These are phyloP conservation scores for Boleophthalmus pectinirostris DNA, from an alignment of 2,113 vertebrate species.

Conservation along the genomic window DNA sequence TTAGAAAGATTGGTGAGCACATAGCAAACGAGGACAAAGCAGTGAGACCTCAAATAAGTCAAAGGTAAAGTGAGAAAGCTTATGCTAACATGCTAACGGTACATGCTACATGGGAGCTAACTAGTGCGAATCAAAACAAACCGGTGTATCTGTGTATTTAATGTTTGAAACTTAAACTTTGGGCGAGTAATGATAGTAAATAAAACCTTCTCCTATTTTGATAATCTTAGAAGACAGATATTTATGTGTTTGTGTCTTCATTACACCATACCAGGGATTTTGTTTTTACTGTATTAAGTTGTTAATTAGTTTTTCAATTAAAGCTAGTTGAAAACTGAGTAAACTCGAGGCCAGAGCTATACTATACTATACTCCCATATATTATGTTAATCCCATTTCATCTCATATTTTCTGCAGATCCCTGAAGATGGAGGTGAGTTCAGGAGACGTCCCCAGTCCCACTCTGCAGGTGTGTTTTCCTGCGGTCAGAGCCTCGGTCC, in stretches of 20 bases:
- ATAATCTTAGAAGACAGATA: background rate
- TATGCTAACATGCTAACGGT: conserved; percentile 13
- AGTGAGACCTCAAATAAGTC: background rate
- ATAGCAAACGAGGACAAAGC: background rate
- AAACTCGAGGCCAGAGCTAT: too few species aligned
- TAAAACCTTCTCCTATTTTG: background rate
- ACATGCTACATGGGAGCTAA: conserved; percentile 1
- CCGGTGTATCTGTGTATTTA: background rate
- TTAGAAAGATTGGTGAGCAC: background rate
- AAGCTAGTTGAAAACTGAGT: too few species aligned
- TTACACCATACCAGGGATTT: too few species aligned
- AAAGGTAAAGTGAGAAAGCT: conserved; percentile 48
- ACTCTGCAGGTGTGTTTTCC: conserved; percentile 88
- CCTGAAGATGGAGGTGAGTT: conserved; percentile 52
- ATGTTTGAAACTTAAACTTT: background rate
- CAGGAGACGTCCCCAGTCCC: conserved; percentile 36
- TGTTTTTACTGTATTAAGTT: too few species aligned
- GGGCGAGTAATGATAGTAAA: background rate
- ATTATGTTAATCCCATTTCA: background rate
- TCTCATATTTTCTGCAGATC: conserved; percentile 4
- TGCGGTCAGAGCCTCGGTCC: conserved; percentile 78
- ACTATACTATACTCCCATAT: too few species aligned
- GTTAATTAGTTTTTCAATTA: too few species aligned
- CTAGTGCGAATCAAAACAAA: background rate
- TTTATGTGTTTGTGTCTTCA: too few species aligned